These are phyloP conservation scores for Rhingia campestris DNA, from an alignment of 2,888 invertebrate genomes.

Conservation along the genomic window DNA sequence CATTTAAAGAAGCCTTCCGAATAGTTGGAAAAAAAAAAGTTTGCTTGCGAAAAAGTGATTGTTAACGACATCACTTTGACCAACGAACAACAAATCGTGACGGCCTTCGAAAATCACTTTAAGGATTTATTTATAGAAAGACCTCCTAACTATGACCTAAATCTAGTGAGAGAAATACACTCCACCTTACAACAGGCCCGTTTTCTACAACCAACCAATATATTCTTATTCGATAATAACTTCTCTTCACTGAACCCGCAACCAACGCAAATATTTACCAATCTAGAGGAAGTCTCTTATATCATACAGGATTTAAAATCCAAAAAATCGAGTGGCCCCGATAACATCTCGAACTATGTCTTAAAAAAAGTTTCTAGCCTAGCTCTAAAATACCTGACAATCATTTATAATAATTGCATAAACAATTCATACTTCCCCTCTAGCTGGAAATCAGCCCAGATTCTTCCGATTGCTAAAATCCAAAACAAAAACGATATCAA, in stretches of 20 bases:
- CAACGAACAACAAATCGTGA: not conserved
- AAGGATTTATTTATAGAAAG: not conserved
- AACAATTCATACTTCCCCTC: not conserved
- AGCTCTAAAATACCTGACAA: not conserved
- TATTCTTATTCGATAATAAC: not conserved
- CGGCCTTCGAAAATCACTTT: not conserved
- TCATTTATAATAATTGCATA: not conserved
- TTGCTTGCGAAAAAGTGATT: not conserved
- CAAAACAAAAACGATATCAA: not conserved
- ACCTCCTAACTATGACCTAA: not conserved
- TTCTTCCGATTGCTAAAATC: not conserved
- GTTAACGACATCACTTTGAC: not conserved
- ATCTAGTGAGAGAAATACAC: not conserved
- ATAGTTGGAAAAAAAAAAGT: not conserved
- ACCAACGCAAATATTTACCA: not conserved
- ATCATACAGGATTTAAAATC: not conserved
- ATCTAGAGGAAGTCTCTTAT: not conserved
- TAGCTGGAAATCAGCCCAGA: not conserved
- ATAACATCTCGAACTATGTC: conserved; percentile 10
- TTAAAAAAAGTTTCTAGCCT: not conserved
- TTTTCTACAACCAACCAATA: not conserved
- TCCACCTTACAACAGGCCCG: not conserved
- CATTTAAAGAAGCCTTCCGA: not conserved
- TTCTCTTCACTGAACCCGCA: not conserved
- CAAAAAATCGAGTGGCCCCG: conserved; percentile 7